A percentile compares a stretch with the other conserved stretches of the same genome.
These are phyloP conservation scores for Drosophila mimetica DNA, from an alignment of 2,888 invertebrate genomes.

Conservation along the genomic window DNA sequence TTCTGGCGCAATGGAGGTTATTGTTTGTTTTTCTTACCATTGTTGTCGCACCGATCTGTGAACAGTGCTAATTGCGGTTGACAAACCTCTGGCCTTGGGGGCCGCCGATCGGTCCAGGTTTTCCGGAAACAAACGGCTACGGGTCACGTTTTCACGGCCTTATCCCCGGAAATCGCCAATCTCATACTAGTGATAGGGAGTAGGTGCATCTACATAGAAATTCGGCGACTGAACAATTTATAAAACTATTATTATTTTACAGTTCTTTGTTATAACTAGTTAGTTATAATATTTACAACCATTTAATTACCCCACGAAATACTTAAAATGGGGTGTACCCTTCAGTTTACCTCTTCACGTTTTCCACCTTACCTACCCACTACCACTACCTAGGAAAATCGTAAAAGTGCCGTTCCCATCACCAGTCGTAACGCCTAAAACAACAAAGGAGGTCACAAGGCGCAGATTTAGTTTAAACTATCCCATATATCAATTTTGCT, in stretches of 20 bases:
- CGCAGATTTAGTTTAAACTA: constrained; percentile 69
- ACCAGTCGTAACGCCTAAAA: constrained; percentile 12
- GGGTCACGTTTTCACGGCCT: constrained; percentile 17
- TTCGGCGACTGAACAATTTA: no score
- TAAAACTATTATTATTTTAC: not conserved
- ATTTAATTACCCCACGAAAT: not conserved
- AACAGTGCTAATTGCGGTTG: constrained; percentile 32
- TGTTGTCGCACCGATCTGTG: constrained; percentile 12
- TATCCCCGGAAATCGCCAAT: constrained; percentile 7
- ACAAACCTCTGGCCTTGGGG: constrained; percentile 18
- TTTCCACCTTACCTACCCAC: not conserved
- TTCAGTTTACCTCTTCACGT: not conserved
- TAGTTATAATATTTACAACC: no score
- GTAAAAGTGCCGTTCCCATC: constrained; percentile 6
- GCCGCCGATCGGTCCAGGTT: not conserved
- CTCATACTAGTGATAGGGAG: not conserved
- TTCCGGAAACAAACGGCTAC: constrained; percentile 2
- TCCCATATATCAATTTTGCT: constrained; percentile 67
- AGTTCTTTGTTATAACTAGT: no score
- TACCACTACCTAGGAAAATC: no score
- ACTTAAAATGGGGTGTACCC: not conserved
- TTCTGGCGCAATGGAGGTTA: constrained; percentile 84
- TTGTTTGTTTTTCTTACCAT: constrained; percentile 31
- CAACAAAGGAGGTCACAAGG: constrained; percentile 54
- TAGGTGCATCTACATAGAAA: not conserved